Conservation (phyloP, 2,113 vertebrate species). For the Cyphomyrus discorhynchus region DNA sequence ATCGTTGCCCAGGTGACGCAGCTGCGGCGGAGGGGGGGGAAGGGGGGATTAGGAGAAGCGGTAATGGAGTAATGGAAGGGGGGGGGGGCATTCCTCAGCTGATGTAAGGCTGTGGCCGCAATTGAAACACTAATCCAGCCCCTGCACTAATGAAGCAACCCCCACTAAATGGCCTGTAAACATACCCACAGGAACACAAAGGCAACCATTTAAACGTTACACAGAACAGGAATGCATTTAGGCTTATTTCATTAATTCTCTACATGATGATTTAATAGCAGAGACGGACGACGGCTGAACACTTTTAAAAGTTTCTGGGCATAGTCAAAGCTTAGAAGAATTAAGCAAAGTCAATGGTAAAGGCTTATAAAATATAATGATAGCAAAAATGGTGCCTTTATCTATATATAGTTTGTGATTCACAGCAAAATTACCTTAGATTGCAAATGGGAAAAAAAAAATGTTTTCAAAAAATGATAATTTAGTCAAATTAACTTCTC, state of each 20-base stretch:
- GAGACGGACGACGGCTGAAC: background rate
- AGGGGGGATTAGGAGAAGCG: background rate
- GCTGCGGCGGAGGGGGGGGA: slow-evolving; percentile 53
- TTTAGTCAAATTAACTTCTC: slow-evolving; percentile 65
- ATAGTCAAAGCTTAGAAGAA: background rate
- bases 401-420: background rate
- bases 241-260: background rate
- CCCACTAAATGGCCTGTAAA: background rate
- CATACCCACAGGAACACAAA: background rate
- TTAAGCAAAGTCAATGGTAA: background rate
- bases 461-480: slow-evolving; percentile 57
- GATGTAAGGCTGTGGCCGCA: background rate
- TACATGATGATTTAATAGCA: slow-evolving; percentile 6
- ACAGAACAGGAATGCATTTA: background rate
- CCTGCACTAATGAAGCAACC: background rate
- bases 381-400: background rate
- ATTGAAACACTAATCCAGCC: background rate
- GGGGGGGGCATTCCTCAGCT: background rate
- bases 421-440: slow-evolving; percentile 42
- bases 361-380: background rate
- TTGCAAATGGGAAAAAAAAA: slow-evolving; percentile 53
- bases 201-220: background rate
- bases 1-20: slow-evolving; percentile 98
- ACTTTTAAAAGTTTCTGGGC: background rate
- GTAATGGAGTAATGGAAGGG: background rate